Evolutionary conservation across 2,113 vertebrate species (phyloP).

Genomic region (Lepisosteus oculatus): DNA sequence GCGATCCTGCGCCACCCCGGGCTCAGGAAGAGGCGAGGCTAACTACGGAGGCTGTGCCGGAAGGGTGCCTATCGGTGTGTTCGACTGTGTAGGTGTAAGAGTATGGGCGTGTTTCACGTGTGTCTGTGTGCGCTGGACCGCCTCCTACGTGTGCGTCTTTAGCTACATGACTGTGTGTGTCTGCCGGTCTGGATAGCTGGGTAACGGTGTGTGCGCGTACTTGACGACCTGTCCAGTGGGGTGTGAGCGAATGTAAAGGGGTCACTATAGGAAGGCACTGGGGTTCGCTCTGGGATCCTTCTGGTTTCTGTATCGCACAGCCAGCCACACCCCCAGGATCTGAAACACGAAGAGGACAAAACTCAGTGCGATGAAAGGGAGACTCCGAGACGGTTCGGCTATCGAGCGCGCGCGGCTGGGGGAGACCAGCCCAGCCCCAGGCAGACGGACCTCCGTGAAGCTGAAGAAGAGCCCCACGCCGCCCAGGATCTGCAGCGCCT

Average conservation of each 20-base stretch:
- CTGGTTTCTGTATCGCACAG: conserved; percentile 89
- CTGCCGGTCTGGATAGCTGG: conserved; percentile 31
- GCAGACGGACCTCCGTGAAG: conserved; percentile 80
- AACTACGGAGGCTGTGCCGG: too few relatives aligned
- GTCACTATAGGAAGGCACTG: conserved; percentile 84
- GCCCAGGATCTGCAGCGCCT: conserved; percentile 85
- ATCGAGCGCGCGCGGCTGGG: too few relatives aligned
- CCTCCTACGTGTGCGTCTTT: neutral
- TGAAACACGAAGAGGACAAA: conserved; percentile 39
- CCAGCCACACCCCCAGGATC: conserved; percentile 90
- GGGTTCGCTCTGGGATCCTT: conserved; percentile 90
- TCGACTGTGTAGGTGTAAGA: neutral
- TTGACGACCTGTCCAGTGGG: conserved; percentile 19
- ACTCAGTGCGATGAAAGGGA: too few relatives aligned
- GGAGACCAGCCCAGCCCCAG: too few relatives aligned
- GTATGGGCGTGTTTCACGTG: neutral
- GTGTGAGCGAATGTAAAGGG: neutral
- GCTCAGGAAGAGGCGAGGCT: too few relatives aligned
- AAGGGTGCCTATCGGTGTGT: too few relatives aligned
- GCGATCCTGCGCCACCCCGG: too few relatives aligned
- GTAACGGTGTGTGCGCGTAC: conserved; percentile 21
- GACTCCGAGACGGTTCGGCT: too few relatives aligned
- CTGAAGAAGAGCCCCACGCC: conserved; percentile 92
- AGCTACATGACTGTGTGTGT: neutral
- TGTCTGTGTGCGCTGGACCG: neutral